Percentiles rank a stretch among this genome's conserved stretches.
Evolutionary conservation across 2,113 vertebrate genomes (phyloP).

Genomic region (Oncorhynchus mykiss): DNA sequence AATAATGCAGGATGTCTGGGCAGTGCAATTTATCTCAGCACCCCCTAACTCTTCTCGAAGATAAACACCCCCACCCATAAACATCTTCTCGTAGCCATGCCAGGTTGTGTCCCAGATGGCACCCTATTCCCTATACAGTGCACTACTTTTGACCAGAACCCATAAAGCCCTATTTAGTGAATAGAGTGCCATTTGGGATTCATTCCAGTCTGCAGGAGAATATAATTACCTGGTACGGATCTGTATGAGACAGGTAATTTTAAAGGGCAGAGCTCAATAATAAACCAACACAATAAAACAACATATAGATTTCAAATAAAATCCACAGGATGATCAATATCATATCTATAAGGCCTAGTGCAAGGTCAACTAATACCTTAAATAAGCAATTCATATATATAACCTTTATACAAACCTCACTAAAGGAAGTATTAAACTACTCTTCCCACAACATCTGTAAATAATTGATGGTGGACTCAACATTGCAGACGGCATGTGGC

Average conservation of each 20-base stretch:
- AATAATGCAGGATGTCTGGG: background rate
- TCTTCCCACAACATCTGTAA: background rate
- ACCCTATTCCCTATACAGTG: too few species aligned
- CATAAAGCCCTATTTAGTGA: too few species aligned
- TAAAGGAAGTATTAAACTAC: background rate
- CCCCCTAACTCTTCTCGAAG: too few species aligned
- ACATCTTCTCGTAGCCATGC: too few species aligned
- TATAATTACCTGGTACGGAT: background rate
- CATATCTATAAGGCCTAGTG: background rate
- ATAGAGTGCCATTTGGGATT: background rate
- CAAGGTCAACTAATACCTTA: conserved; percentile 1
- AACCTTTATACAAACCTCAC: background rate
- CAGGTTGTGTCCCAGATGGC: too few species aligned
- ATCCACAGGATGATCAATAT: background rate
- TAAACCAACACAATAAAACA: background rate
- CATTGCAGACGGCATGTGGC: too few species aligned
- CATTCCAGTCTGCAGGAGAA: background rate
- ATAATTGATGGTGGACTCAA: background rate
- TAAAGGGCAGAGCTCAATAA: background rate
- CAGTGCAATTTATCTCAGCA: background rate
- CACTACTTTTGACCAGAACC: too few species aligned
- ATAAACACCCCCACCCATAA: too few species aligned
- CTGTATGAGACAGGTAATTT: background rate
- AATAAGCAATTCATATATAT: background rate
- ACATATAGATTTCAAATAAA: background rate